Base-by-base conservation (phyloP, 2,888 invertebrate genomes). In the Chydorus sphaericus region DNA sequence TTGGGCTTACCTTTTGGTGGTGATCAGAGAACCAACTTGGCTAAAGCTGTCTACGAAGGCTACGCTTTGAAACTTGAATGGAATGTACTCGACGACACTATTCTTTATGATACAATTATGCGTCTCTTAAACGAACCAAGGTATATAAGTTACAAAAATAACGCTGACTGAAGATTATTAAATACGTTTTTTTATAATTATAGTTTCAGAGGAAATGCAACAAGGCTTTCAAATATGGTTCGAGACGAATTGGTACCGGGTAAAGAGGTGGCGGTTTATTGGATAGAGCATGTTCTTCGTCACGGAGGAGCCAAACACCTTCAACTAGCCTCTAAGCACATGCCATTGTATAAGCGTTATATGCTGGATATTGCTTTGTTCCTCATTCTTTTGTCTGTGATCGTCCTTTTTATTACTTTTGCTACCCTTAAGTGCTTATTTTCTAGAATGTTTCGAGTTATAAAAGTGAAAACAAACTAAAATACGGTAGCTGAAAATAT, bases 11-110 rank as follows among this genome's bases (percentile, higher is more conserved):
- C 52, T n/a, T 31, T n/a, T n/a, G 33, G n/a, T 8, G 36, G 18
- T 10, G 33, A 33, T n/a, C 39, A 39, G 28, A 23, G 20, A 8
- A 23, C 18, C 20, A 39, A 39, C 16, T 57, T 61, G n/a, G 39
- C 18, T n/a, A 39, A 39, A 23, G 8, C 20, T 10, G 39, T 39
- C 16, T 10, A n/a, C 39, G 39, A 39, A n/a, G 39, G 39, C 6
- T 18, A 18, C 18, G 39, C 39, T 10, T 6, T 39, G 39, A 7
- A 39, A n/a, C 39, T 39, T 23, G 39, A 39, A 10, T 39, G 39
- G 39, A 23, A 39, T n/a, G 39, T 18, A n/a, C 10, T 39, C 6
- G 20, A 16, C 7, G 39, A 39, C 10, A 6, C 7, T 8, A 18
- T n/a, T 10, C 16, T 39, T 7, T 10, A 10, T n/a, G 39, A 39